These are phyloP conservation scores for Rhamnusium bicolor DNA, from an alignment of 2,888 invertebrate species.

Conservation along the genomic window DNA sequence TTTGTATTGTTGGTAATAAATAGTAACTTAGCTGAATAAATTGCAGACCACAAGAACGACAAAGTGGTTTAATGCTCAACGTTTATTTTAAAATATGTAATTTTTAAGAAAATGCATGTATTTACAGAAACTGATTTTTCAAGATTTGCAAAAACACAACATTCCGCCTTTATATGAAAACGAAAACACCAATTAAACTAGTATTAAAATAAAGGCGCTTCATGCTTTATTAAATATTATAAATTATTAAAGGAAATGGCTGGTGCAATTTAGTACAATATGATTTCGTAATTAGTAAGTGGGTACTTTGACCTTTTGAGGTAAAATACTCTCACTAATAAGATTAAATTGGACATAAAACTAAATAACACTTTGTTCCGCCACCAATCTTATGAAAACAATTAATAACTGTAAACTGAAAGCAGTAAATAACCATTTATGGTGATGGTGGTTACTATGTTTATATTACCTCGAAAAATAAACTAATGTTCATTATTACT, in stretches of 20 bases:
- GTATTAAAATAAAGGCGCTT: neutral
- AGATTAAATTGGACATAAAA: slow-evolving; percentile 50
- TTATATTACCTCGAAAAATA: too few relatives aligned
- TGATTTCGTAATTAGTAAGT: slow-evolving; percentile 17
- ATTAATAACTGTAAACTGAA: slow-evolving; percentile 30
- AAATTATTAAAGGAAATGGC: slow-evolving; percentile 29
- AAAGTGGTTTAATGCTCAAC: slow-evolving; percentile 6
- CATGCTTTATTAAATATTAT: slow-evolving; percentile 30
- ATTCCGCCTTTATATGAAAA: slow-evolving; percentile 8
- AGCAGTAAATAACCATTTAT: slow-evolving; percentile 8
- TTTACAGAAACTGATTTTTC: too few relatives aligned
- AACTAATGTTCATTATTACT: too few relatives aligned
- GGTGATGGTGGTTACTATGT: slow-evolving; percentile 11
- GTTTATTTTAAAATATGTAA: slow-evolving; percentile 32
- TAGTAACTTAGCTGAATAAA: slow-evolving; percentile 15
- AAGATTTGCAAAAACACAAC: slow-evolving; percentile 10
- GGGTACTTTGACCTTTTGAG: slow-evolving; percentile 39
- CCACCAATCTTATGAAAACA: slow-evolving; percentile 27
- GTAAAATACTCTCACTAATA: slow-evolving; percentile 44
- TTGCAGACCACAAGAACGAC: slow-evolving; percentile 21
- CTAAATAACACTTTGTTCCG: slow-evolving; percentile 38
- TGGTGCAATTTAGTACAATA: slow-evolving; percentile 1
- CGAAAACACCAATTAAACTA: slow-evolving; percentile 15
- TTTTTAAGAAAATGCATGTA: slow-evolving; percentile 23
- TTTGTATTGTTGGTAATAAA: neutral